phyloP scores from a whole-genome alignment of 2,888 invertebrate species.

The Pterostichus madidus region DNA sequence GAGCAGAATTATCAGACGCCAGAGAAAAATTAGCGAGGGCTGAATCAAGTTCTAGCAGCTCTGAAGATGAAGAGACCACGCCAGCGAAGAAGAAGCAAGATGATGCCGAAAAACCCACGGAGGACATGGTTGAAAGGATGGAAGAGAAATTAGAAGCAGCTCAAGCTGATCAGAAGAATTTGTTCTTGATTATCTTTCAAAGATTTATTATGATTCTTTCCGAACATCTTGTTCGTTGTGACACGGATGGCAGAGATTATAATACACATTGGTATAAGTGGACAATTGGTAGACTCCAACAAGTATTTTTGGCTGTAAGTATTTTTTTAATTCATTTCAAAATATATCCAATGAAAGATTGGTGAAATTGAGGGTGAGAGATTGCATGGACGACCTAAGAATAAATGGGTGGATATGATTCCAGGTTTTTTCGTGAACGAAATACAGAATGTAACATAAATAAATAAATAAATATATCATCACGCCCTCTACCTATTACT shows the following conservation, averaged over 20 bases:
- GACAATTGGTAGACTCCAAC: constrained; percentile 95
- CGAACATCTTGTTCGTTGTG: constrained; percentile 95
- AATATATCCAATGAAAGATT: no score
- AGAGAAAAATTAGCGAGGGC: constrained; percentile 92
- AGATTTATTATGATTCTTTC: constrained; percentile 98
- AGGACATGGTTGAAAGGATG: constrained; percentile 95
- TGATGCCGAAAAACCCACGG: constrained; percentile 83
- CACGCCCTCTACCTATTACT: no score
- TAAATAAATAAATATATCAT: no score
- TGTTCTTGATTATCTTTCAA: constrained; percentile 98
- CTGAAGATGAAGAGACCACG: constrained; percentile 85
- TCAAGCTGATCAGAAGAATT: constrained; percentile 97
- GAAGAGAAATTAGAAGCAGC: constrained; percentile 96
- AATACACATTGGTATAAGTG: constrained; percentile 98
- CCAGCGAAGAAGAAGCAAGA: constrained; percentile 76
- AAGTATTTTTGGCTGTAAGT: constrained; percentile 95
- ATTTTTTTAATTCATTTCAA: neutral
- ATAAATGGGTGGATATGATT: no score
- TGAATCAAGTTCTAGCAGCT: constrained; percentile 89
- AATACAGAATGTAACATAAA: no score
- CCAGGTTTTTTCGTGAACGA: no score
- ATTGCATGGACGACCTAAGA: no score
- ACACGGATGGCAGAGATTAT: constrained; percentile 95
- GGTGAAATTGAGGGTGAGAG: no score
- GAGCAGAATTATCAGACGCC: constrained; percentile 89